Base-by-base conservation (phyloP, 1,140 invertebrate species). In the Rhizoglyphus robini region DNA sequence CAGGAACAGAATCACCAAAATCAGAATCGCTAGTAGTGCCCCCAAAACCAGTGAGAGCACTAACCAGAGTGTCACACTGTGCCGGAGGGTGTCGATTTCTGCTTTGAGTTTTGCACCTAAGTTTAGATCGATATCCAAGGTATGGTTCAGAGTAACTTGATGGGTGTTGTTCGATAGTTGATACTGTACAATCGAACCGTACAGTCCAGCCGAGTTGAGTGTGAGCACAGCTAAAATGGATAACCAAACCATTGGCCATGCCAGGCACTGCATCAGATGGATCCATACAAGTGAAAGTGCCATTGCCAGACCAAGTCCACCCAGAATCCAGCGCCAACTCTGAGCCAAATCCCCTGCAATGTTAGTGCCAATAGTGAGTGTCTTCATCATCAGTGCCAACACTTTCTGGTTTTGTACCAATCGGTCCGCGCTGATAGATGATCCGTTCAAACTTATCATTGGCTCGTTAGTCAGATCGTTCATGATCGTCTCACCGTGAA, bases 221-320 rank as follows among this genome's bases (percentile, higher is more conserved):
- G 73, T 81, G 23, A 91, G 74, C 0, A 90, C 80, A 2, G 80
- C 81, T 27, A 87, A 70, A 38, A 96, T 83, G 8, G 88, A 88
- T 11, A 85, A 68, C 88, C 90, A 96, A 0, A 96, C 84, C 72
- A 96, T 84, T 0, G 88, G 77, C 2, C 83, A 83, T 8, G 91
- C 88, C 4, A 95, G 77, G 81, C 87, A 94, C 69, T 92, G 80
- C 77, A 97, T 83, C 18, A 96, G 73, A 1, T 90, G 73, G 64
- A 96, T 95, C 79, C 92, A 96, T 13, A 94, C 70, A 27, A 96
- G 81, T 62, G 86, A 87, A 13, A 88, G 73, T 0, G 90, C 60
- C 70, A 87, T 82, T 3, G 85, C 82, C 4, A 82, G 75, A 0
- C 78, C 74, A 30, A 92, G 71, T 8, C 83, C 83, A 25, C 77